Evolutionary conservation across 2,888 invertebrate genomes (phyloP).

Genomic region (Acleris laterana): DNA sequence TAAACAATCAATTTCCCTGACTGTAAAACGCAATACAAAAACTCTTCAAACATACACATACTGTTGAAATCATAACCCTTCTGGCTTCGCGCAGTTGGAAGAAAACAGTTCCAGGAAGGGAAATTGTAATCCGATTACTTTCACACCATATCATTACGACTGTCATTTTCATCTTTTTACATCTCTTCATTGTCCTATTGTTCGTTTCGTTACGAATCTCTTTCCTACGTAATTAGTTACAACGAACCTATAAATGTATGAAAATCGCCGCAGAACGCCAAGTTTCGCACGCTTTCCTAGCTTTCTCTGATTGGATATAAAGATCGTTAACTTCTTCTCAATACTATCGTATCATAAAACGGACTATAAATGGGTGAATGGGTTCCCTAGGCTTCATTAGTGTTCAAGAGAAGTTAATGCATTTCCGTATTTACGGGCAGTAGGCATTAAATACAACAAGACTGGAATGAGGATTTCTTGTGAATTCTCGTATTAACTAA

Average conservation of each 20-base stretch:
- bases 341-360: conserved; percentile 7
- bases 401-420: too few species aligned
- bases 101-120: neutral
- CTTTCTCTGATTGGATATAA: conserved; percentile 36
- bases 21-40: too few species aligned
- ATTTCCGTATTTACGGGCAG: too few species aligned
- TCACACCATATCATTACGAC: neutral
- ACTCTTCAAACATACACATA: too few species aligned
- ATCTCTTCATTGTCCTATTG: conserved; percentile 25
- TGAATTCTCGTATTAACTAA: too few species aligned
- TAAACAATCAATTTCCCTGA: too few species aligned
- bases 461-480: too few species aligned
- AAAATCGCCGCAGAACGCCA: conserved; percentile 24
- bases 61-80: too few species aligned
- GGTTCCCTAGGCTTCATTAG: too few species aligned
- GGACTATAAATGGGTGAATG: too few species aligned
- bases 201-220: conserved; percentile 14
- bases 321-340: conserved; percentile 9
- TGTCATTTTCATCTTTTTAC: neutral
- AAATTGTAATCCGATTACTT: neutral
- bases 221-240: conserved; percentile 8
- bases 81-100: too few species aligned
- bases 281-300: conserved; percentile 44
- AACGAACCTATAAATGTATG: conserved; percentile 8
- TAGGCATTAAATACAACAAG: too few species aligned